Percentiles rank a stretch among this genome's conserved stretches.
phyloP scores from a whole-genome alignment of 2,797 vertebrate genomes.

The Oryzias sinensis region DNA sequence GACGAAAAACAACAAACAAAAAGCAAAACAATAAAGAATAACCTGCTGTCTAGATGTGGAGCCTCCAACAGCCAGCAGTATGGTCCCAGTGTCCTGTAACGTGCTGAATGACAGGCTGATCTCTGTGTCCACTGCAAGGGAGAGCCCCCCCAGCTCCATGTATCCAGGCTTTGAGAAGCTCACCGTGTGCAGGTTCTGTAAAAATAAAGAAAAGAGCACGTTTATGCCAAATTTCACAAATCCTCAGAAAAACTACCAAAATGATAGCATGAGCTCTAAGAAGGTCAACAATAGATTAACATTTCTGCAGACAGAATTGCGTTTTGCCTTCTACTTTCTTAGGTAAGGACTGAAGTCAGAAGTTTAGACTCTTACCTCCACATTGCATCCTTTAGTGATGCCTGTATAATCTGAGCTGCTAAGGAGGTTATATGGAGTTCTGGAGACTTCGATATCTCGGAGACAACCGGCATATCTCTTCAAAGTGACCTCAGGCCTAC shows the following conservation, averaged over 20 bases:
- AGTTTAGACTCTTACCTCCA: constrained; percentile 58
- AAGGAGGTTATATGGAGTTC: constrained; percentile 92
- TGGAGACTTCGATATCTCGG: constrained; percentile 93
- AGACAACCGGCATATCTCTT: constrained; percentile 92
- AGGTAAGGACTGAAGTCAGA: background rate
- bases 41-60: constrained; percentile 48
- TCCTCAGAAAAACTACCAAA: too few species aligned
- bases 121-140: constrained; percentile 83
- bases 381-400: constrained; percentile 89
- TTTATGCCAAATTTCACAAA: too few species aligned
- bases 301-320: too few species aligned
- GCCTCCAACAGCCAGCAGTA: constrained; percentile 83
- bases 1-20: background rate
- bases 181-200: constrained; percentile 90
- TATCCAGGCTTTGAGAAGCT: constrained; percentile 91
- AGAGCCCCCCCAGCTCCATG: constrained; percentile 84
- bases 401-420: constrained; percentile 94
- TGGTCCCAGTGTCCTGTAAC: constrained; percentile 87
- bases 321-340: too few species aligned
- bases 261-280: too few species aligned
- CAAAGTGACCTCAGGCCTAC: constrained; percentile 89
- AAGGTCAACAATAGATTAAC: too few species aligned
- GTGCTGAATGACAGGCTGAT: constrained; percentile 97
- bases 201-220: background rate
- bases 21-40: background rate